These are phyloP conservation scores for Eutrigla gurnardus DNA, from an alignment of 2,797 vertebrate species.

Conservation along the genomic window DNA sequence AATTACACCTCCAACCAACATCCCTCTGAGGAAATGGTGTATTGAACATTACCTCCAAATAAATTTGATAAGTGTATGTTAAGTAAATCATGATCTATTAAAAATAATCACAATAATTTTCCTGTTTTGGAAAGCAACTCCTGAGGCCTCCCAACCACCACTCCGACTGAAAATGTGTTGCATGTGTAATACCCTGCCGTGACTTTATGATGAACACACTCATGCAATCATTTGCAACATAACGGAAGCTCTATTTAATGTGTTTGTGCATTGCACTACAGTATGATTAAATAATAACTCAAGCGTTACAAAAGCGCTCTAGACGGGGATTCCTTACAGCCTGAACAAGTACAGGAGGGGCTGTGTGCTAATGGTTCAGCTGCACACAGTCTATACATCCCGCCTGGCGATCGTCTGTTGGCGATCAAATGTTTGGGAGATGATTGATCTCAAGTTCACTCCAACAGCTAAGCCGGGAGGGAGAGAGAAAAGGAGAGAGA, in stretches of 20 bases:
- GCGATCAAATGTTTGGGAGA: constrained; percentile 66
- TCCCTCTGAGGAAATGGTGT: neutral
- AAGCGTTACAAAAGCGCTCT: constrained; percentile 39
- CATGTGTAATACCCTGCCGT: constrained; percentile 34
- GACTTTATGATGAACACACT: constrained; percentile 38
- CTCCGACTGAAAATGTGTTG: constrained; percentile 36
- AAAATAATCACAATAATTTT: constrained; percentile 3
- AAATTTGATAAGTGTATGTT: neutral
- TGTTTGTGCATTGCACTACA: constrained; percentile 39
- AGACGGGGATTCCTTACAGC: constrained; percentile 41
- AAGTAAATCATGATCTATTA: neutral
- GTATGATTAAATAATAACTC: constrained; percentile 62
- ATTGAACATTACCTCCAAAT: neutral
- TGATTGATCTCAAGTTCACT: constrained; percentile 68
- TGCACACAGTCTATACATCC: constrained; percentile 33
- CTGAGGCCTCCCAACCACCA: constrained; percentile 7
- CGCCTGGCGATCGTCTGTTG: constrained; percentile 42
- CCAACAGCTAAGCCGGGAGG: constrained; percentile 44
- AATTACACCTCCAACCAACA: neutral
- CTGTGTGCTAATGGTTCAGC: constrained; percentile 38
- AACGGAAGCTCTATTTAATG: constrained; percentile 47
- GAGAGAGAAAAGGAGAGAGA: constrained; percentile 2
- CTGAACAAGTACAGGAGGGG: constrained; percentile 33
- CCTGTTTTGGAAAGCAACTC: constrained; percentile 32
- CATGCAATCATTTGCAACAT: constrained; percentile 45